Conservation (phyloP, 2,113 vertebrate genomes). For the Crotalus helleri region DNA sequence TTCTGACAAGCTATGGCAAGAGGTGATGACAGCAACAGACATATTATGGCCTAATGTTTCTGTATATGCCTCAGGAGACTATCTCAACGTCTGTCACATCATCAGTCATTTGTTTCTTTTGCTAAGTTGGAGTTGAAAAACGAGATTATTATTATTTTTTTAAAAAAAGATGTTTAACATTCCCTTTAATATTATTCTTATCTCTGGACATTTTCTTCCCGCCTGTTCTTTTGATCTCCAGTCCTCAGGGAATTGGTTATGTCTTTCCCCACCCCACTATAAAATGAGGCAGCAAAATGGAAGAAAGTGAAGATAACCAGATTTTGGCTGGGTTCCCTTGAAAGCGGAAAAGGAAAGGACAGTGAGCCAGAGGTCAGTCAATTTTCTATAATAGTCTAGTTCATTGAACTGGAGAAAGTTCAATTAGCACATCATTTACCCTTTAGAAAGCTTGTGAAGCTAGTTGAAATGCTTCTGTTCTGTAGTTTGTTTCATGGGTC, state of each 20-base stretch:
- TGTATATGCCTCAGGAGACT: background rate
- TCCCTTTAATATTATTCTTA: background rate
- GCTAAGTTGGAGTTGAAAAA: background rate
- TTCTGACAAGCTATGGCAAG: background rate
- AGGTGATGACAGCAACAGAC: background rate
- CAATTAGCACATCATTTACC: slow-evolving; percentile 29
- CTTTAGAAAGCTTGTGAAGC: slow-evolving; percentile 2
- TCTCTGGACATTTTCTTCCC: background rate
- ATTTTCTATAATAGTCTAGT: slow-evolving; percentile 6
- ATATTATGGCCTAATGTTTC: background rate
- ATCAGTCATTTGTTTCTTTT: background rate
- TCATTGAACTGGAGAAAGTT: slow-evolving; percentile 25
- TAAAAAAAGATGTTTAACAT: background rate
- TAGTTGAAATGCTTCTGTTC: background rate
- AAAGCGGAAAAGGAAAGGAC: slow-evolving; percentile 28
- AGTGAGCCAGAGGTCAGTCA: slow-evolving; percentile 18
- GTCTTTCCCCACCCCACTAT: background rate
- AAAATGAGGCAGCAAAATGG: background rate
- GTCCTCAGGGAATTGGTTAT: background rate
- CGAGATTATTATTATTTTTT: background rate
- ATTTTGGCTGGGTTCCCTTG: slow-evolving; percentile 7
- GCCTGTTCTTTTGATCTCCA: background rate
- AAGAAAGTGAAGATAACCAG: background rate
- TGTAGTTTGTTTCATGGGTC: background rate
- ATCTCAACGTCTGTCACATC: background rate